Evolutionary conservation across 2,113 vertebrate species (phyloP).

Genomic region (Grammomys surdaster): DNA sequence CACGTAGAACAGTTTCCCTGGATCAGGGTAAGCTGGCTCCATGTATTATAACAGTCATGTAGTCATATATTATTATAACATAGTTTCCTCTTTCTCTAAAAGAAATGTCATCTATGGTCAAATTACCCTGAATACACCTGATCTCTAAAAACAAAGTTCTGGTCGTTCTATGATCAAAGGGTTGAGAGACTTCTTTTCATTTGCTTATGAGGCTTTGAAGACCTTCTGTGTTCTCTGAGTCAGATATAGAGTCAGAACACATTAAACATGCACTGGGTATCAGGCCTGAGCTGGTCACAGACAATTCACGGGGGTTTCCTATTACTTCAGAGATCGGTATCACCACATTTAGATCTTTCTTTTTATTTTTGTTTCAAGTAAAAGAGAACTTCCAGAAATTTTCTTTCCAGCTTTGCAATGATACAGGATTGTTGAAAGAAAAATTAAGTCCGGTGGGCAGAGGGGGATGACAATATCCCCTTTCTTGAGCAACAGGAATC

Average conservation of each 20-base stretch:
- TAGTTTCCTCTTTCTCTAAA: neutral
- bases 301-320: neutral
- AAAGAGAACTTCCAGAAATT: neutral
- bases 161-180: neutral
- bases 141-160: neutral
- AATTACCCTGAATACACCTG: neutral
- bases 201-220: neutral
- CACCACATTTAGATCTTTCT: neutral
- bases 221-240: neutral
- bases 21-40: neutral
- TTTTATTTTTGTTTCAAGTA: slow-evolving; percentile 19
- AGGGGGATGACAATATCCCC: neutral
- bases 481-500: neutral
- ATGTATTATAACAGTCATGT: neutral
- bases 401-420: slow-evolving; percentile 13
- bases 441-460: neutral
- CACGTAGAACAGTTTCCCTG: neutral
- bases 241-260: neutral
- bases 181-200: neutral
- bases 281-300: neutral
- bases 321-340: neutral
- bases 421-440: neutral
- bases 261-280: neutral
- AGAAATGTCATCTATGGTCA: neutral
- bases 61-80: neutral